A percentile compares a stretch with the other conserved stretches of the same genome.
Conservation (phyloP, 2,888 invertebrate genomes). For the Axea sp. region DNA sequence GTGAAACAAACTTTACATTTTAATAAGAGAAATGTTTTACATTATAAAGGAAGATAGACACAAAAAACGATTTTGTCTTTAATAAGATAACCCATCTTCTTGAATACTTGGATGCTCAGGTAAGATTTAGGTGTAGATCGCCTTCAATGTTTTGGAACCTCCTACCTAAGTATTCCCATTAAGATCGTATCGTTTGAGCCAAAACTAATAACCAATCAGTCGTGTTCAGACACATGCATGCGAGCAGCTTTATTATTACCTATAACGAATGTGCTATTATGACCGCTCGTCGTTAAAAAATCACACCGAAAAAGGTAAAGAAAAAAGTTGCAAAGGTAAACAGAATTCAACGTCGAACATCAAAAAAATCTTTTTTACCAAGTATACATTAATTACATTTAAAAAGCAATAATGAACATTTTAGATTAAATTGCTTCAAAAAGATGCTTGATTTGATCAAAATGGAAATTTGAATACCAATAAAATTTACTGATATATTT, state of each 20-base stretch:
- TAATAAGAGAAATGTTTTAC: conserved; percentile 16
- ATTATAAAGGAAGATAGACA: conserved; percentile 39
- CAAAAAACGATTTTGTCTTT: conserved; percentile 33
- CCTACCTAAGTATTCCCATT: conserved; percentile 78
- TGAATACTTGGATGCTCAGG: conserved; percentile 62
- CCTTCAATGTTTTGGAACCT: conserved; percentile 75
- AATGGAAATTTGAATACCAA: too few relatives aligned
- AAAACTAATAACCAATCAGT: conserved; percentile 78
- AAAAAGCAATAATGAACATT: conserved; percentile 15
- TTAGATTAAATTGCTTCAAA: conserved; percentile 16
- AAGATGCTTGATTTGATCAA: too few relatives aligned
- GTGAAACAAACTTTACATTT: conserved; percentile 3
- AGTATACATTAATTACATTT: conserved; percentile 22
- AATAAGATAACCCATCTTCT: conserved; percentile 60
- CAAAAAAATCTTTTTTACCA: conserved; percentile 4
- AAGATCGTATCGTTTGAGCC: conserved; percentile 74
- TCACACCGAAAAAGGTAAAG: conserved; percentile 1
- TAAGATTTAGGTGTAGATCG: conserved; percentile 71
- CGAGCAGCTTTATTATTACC: conserved; percentile 75
- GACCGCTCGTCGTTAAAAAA: conserved; percentile 54
- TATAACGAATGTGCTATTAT: conserved; percentile 73
- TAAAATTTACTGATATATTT: too few relatives aligned
- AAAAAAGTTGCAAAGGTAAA: conserved; percentile 23
- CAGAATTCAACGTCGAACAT: conserved; percentile 11
- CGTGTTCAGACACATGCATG: conserved; percentile 69